Conservation (phyloP, 2,797 vertebrate species). For the Enteromius treurensis region DNA sequence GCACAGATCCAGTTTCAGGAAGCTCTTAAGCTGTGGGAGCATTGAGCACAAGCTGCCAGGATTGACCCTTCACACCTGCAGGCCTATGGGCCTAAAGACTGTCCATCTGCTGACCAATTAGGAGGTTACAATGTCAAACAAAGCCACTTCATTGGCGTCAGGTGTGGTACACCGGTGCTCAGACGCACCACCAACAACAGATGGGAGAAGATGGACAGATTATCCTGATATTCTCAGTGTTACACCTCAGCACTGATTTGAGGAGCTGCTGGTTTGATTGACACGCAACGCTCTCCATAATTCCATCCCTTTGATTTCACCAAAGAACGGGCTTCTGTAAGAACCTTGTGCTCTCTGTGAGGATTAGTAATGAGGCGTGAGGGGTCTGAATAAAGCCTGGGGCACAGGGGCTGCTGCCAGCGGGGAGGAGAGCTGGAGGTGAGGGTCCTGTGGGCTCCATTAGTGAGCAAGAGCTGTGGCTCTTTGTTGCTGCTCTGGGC, state of each 20-base stretch:
- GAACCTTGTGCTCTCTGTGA: not conserved
- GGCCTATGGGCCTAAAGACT: slow-evolving; percentile 27
- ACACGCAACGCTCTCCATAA: not conserved
- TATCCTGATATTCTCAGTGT: not conserved
- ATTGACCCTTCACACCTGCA: slow-evolving; percentile 48
- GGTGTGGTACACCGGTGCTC: not conserved
- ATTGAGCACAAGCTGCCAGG: slow-evolving; percentile 53
- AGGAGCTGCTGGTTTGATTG: not conserved
- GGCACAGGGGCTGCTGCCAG: slow-evolving; percentile 22
- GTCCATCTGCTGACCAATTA: slow-evolving; percentile 47
- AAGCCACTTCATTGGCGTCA: slow-evolving; percentile 39
- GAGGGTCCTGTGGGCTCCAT: slow-evolving; percentile 14
- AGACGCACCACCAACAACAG: not conserved
- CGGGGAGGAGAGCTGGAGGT: slow-evolving; percentile 5
- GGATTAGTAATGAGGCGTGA: not conserved
- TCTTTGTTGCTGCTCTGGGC: slow-evolving; percentile 40
- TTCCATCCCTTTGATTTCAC: not conserved
- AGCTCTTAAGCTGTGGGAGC: slow-evolving; percentile 14
- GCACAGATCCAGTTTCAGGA: slow-evolving; percentile 56
- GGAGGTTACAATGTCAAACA: slow-evolving; percentile 50
- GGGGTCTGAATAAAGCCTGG: slow-evolving; percentile 8
- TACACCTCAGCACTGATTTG: not conserved
- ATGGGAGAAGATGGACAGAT: slow-evolving; percentile 1
- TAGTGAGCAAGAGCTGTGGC: not conserved
- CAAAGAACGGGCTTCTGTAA: slow-evolving; percentile 8